Conservation (phyloP, 1,140 invertebrate genomes). For the Apolygus lucorum region DNA sequence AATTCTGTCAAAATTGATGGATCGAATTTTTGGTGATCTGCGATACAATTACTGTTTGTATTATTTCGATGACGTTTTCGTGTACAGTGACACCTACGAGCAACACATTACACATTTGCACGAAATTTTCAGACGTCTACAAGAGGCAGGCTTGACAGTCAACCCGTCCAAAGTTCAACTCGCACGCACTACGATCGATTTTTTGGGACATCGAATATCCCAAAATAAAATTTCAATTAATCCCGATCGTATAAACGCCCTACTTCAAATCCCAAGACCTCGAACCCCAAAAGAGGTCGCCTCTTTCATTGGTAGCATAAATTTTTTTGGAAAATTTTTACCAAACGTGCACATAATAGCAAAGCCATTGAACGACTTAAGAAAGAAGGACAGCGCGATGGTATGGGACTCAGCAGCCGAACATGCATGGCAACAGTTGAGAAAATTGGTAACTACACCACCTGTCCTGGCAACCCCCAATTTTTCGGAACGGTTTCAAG, state of each 20-base stretch:
- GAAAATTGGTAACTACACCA: not conserved
- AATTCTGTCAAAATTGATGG: conserved; percentile 38
- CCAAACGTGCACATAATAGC: not conserved
- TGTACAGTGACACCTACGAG: conserved; percentile 26
- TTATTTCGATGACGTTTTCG: conserved; percentile 38
- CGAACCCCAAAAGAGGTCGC: conserved; percentile 2
- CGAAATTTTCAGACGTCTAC: conserved; percentile 26
- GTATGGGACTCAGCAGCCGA: not conserved
- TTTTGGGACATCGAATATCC: conserved; percentile 24
- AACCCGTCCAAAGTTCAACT: conserved; percentile 26
- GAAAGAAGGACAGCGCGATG: not conserved
- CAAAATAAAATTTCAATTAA: conserved; percentile 7
- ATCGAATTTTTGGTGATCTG: conserved; percentile 28
- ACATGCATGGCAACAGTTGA: not conserved
- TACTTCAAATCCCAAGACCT: conserved; percentile 26
- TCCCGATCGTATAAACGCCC: conserved; percentile 16
- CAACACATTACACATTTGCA: conserved; percentile 28
- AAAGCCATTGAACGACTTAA: not conserved
- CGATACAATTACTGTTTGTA: not conserved
- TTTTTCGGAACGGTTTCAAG: not conserved
- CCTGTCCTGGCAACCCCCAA: conserved; percentile 4
- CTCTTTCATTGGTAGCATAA: not conserved
- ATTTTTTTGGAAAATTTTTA: conserved; percentile 1
- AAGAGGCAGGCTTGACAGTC: conserved; percentile 27
- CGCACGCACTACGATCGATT: conserved; percentile 6